Evolutionary conservation across 2,797 vertebrate genomes (phyloP).

Genomic region (Dipus sagitta): DNA sequence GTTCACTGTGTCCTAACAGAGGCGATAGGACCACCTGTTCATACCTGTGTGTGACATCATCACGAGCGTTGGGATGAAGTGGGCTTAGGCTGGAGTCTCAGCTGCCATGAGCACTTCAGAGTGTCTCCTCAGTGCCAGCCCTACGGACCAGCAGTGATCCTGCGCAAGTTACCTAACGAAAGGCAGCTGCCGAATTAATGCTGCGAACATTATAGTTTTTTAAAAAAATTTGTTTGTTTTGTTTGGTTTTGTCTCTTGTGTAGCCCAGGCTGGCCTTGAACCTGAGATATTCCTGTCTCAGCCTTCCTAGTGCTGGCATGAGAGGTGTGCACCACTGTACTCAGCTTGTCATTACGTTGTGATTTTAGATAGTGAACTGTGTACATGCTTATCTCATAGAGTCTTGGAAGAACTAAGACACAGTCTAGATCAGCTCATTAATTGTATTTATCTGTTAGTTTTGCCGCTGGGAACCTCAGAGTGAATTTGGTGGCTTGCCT

Average conservation of each 20-base stretch:
- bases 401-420: background rate
- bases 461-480: background rate
- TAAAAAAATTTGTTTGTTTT: background rate
- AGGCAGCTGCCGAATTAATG: background rate
- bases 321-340: background rate
- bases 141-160: too few relatives aligned
- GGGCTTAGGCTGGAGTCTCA: background rate
- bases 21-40: too few relatives aligned
- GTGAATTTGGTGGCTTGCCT: background rate
- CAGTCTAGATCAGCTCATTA: background rate
- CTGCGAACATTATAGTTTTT: background rate
- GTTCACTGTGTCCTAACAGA: background rate
- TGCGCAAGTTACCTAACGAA: too few relatives aligned
- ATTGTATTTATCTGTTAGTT: background rate
- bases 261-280: background rate
- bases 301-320: background rate
- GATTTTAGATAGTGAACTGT: background rate
- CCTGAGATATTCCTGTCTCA: background rate
- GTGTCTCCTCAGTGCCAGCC: too few relatives aligned
- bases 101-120: too few relatives aligned
- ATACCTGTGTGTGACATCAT: fast-evolving
- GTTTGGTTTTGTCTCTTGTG: background rate
- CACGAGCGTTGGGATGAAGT: background rate
- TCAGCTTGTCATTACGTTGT: background rate
- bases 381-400: background rate